Conservation (phyloP, 2,113 vertebrate species). For the Ramphastos sulfuratus region DNA sequence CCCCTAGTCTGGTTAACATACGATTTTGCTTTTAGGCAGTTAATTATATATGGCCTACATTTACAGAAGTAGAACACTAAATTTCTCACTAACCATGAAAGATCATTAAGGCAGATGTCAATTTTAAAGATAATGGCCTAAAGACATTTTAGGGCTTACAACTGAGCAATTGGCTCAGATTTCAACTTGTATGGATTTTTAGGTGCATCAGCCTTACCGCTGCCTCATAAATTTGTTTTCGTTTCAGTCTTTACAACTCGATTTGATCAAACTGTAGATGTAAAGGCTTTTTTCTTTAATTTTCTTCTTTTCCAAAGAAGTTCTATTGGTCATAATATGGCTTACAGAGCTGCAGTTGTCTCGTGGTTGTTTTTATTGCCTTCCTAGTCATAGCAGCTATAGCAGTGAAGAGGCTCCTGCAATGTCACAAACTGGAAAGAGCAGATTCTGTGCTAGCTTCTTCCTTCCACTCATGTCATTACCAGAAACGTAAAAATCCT, state of each 20-base stretch:
- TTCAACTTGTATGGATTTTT: neutral
- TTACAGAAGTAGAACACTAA: neutral
- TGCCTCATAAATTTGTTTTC: neutral
- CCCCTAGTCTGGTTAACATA: neutral
- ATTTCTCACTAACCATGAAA: neutral
- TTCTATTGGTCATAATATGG: too few species aligned
- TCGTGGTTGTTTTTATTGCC: too few species aligned
- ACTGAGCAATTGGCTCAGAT: neutral
- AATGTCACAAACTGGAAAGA: too few species aligned
- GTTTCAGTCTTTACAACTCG: neutral
- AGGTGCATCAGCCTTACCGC: neutral
- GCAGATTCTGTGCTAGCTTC: too few species aligned
- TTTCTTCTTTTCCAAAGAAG: neutral
- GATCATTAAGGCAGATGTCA: neutral
- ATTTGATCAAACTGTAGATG: neutral
- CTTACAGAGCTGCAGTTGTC: too few species aligned
- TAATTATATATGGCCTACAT: neutral
- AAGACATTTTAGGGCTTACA: neutral
- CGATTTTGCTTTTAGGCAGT: neutral
- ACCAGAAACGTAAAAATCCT: too few species aligned
- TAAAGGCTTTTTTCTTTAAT: neutral
- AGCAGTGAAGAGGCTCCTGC: neutral
- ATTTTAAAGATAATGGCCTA: slow-evolving; percentile 6
- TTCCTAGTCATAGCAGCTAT: neutral
- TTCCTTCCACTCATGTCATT: too few species aligned